Conservation (phyloP, 2,113 vertebrate species). For the Callipepla squamata region DNA sequence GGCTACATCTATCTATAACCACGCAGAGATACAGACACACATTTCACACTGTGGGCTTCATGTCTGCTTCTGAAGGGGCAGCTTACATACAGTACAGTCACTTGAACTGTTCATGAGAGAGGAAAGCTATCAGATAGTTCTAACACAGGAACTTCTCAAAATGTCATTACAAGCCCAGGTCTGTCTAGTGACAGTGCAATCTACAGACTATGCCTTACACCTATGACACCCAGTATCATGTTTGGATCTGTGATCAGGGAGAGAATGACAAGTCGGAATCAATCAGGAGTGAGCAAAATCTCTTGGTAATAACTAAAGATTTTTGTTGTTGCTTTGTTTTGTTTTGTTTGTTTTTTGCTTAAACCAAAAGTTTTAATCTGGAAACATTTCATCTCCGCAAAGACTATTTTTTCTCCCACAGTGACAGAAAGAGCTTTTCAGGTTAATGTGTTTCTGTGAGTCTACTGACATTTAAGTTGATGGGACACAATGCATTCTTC, state of each 20-base stretch:
- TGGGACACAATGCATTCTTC: conserved; percentile 13
- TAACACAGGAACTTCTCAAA: conserved; percentile 59
- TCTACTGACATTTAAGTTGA: not conserved
- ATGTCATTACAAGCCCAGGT: conserved; percentile 53
- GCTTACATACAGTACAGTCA: not conserved
- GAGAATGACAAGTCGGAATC: conserved; percentile 14
- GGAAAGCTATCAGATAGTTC: not conserved
- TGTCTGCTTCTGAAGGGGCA: not conserved
- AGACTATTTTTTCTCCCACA: not conserved
- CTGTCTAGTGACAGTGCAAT: conserved; percentile 15
- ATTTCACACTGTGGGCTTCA: accelerated
- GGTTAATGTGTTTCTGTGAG: not conserved
- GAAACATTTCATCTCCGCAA: conserved; percentile 5
- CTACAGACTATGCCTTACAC: not conserved
- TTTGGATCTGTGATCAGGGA: not conserved
- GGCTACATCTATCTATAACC: accelerated
- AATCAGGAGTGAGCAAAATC: not conserved
- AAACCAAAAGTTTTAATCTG: not conserved
- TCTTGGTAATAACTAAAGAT: conserved; percentile 25
- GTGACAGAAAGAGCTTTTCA: conserved; percentile 13
- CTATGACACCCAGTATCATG: not conserved
- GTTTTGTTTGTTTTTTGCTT: not conserved
- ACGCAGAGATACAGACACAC: too few species aligned
- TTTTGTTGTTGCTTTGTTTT: not conserved
- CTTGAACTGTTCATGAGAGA: not conserved